A percentile compares a stretch with the other conserved stretches of the same genome.
These are phyloP conservation scores for Gasterosteus nipponicus DNA, from an alignment of 2,113 vertebrate species.

Conservation along the genomic window DNA sequence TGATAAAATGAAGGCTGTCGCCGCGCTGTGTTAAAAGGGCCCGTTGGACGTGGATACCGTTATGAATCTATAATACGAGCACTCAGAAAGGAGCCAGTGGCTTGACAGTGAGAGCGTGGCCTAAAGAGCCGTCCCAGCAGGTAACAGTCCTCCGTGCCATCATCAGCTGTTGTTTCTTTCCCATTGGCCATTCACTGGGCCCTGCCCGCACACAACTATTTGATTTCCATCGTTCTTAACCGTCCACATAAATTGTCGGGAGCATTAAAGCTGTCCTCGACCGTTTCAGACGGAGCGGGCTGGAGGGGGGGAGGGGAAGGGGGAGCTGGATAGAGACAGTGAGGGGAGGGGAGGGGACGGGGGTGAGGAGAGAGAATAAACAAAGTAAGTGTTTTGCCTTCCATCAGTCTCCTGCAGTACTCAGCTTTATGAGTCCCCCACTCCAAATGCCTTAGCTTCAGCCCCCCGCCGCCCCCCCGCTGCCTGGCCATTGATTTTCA, in stretches of 20 bases:
- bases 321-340: constrained; percentile 68
- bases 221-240: constrained; percentile 82
- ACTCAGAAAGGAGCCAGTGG: constrained; percentile 65
- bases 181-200: constrained; percentile 80
- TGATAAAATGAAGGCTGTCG: constrained; percentile 71
- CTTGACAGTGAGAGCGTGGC: constrained; percentile 74
- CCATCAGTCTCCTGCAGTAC: constrained; percentile 78
- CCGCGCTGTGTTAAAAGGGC: constrained; percentile 68
- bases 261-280: constrained; percentile 85
- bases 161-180: constrained; percentile 79
- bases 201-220: constrained; percentile 81
- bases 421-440: constrained; percentile 81
- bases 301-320: constrained; percentile 37
- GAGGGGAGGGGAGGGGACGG: constrained; percentile 71
- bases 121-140: constrained; percentile 75
- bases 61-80: constrained; percentile 76
- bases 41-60: constrained; percentile 63
- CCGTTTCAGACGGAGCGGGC: constrained; percentile 65
- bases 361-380: constrained; percentile 77
- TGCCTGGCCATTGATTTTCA: constrained; percentile 83
- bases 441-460: constrained; percentile 71
- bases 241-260: constrained; percentile 82
- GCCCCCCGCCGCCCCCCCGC: constrained; percentile 42
- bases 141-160: constrained; percentile 77
- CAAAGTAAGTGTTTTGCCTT: constrained; percentile 82